Evolutionary conservation across 2,888 invertebrate species (phyloP), one percentile per base, ranked within the genome.

Genomic region (Clusia tigrina): DNA sequence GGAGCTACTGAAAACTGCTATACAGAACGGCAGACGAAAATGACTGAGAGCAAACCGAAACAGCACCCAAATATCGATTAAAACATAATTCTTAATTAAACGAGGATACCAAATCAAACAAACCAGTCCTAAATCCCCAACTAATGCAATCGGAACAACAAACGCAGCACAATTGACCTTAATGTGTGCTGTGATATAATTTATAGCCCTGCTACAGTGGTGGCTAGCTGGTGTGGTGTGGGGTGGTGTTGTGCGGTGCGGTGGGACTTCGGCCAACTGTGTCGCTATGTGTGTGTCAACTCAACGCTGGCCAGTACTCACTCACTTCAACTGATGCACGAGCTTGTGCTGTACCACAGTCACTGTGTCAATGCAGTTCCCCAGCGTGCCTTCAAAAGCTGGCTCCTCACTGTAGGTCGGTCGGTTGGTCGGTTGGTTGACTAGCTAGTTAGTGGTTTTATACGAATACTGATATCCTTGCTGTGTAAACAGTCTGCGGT

Each of bases 291-390:
- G 3, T 22, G 20, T 48, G 5, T 48, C 42, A 32, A 32, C 42
- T 3, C 42, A 48, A 52, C 25, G 24, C 23, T 22, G 23, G n/a
- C 15, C 38, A 18, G 62, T 22, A 37, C 58, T 54, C 60, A 82
- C 84, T 82, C 78, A 84, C 84, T 79, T 81, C 63, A 82, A 73
- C 70, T 73, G 81, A 69, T 79, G 78, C 69, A 81, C 78, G 69
- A 84, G 74, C 71, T 83, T 82, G 73, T 83, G 83, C 76, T 84
- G 84, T 77, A 83, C 86, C 71, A 83, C 83, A 74, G 86, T 83
- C 68, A 85, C 81, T 82, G 87, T 86, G 83, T 88, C 87, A 83
- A 88, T 86, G 81, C 88, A 88, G 85, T 87, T 88, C 82, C 88
- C 88, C 88, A 88, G 88, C 81, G 86, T 87, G 82, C 2, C 48